Percentiles rank a stretch among this genome's conserved stretches.
These are phyloP conservation scores for Porites australiensis DNA, from an alignment of 64 coral and sea anemone species.

Conservation along the genomic window DNA sequence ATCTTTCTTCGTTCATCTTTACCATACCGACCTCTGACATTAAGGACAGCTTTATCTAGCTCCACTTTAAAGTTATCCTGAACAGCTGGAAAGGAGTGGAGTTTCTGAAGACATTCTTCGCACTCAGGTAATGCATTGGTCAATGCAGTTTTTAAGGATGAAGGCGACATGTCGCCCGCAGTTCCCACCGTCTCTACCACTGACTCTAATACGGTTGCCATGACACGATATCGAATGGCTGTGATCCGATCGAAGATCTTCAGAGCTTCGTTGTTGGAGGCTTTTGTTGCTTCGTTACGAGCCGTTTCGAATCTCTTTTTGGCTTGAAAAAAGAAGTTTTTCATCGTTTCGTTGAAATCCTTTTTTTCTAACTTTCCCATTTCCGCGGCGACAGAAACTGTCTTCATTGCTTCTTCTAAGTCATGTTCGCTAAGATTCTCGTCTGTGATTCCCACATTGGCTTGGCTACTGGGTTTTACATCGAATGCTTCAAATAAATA, in stretches of 20 bases:
- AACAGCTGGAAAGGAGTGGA: too few species aligned
- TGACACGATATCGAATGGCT: conserved; percentile 19
- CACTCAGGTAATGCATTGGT: too few species aligned
- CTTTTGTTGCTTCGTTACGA: conserved; percentile 39
- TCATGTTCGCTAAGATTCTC: neutral
- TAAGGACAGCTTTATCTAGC: too few species aligned
- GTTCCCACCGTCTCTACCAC: too few species aligned
- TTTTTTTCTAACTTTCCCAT: neutral
- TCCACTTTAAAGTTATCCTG: too few species aligned
- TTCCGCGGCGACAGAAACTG: neutral
- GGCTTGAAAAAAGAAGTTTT: neutral
- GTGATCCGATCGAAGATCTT: conserved; percentile 26
- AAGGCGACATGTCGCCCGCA: too few species aligned
- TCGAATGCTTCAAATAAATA: conserved; percentile 4
- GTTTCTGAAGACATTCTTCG: too few species aligned
- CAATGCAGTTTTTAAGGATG: too few species aligned
- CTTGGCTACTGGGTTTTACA: neutral
- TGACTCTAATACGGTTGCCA: too few species aligned
- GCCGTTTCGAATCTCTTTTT: conserved; percentile 38
- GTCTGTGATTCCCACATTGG: too few species aligned
- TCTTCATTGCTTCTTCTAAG: neutral
- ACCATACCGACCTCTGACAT: too few species aligned
- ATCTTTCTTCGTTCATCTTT: too few species aligned
- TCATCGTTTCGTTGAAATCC: neutral
- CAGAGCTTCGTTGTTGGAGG: conserved; percentile 49